Evolutionary conservation across 1,140 invertebrate genomes (phyloP).

Genomic region (Campoletis sonorensis): DNA sequence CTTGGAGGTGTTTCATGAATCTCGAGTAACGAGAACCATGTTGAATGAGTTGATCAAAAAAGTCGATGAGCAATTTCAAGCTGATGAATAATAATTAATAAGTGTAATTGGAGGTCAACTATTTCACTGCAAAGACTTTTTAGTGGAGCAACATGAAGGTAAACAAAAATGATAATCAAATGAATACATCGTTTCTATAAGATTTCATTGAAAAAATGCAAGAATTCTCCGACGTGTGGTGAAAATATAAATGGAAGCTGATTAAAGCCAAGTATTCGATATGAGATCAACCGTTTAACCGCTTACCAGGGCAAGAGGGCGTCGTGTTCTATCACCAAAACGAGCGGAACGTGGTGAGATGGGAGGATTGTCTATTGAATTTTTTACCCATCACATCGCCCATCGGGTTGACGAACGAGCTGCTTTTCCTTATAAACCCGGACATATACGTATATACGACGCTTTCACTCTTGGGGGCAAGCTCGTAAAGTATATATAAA

Average conservation of each 20-base stretch:
- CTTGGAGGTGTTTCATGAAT: conserved; percentile 14
- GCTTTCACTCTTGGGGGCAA: conserved; percentile 50
- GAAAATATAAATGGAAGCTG: not conserved
- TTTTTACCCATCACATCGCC: conserved; percentile 66
- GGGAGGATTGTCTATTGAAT: conserved; percentile 66
- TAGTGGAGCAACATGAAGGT: too few relatives aligned
- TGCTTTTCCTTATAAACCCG: not conserved
- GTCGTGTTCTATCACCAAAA: conserved; percentile 70
- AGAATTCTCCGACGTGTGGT: not conserved
- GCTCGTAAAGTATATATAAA: conserved; percentile 65
- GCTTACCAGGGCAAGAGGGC: conserved; percentile 49
- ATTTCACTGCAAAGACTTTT: too few relatives aligned
- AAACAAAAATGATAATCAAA: too few relatives aligned
- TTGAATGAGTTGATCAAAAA: conserved; percentile 5
- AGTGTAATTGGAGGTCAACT: too few relatives aligned
- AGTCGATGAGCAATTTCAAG: too few relatives aligned
- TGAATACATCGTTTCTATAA: too few relatives aligned
- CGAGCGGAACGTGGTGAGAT: conserved; percentile 25
- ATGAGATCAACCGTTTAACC: conserved; percentile 67
- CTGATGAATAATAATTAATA: too few relatives aligned
- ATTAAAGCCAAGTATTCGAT: conserved; percentile 13
- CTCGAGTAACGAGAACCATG: not conserved
- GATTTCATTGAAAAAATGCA: not conserved
- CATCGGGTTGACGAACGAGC: conserved; percentile 39
- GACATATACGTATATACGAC: not conserved